Evolutionary conservation across 2,888 invertebrate genomes (phyloP), one percentile per base, ranked within the genome.

Genomic region (Aproaerema taeniolella): DNA sequence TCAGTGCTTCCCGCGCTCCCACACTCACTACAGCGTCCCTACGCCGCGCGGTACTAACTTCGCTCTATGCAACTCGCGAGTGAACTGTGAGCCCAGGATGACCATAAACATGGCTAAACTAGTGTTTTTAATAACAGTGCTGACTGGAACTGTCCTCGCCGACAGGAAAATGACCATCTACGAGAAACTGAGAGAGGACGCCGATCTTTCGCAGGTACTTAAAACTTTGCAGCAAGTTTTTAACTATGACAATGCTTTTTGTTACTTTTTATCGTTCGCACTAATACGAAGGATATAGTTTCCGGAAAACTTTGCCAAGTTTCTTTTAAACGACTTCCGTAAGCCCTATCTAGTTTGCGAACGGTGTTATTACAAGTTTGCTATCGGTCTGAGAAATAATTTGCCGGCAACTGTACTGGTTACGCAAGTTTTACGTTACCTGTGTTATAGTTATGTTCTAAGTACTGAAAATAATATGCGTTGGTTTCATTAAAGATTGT

Each of bases 121-220:
- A 52, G 80, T 85, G 75, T 56, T 82, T 53, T 70, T 80, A 58
- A 76, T 86, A n/a, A n/a, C n/a, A 75, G 63, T 78, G 64, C 74
- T 70, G 44, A 53, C 63, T 38, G 65, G 70, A 53, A 47, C 64
- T 39, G 74, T 62, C 29, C 46, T 55, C 10, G 81, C 73, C 26
- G 80, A 82, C 38, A 71, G 73, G 55, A 82, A 80, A 66, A 66
- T 78, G 58, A 89, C 90, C 47, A 82, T 91, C 45, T 82, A 89
- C 50, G 90, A 91, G 68, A 91, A 90, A 80, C 86, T 92, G 53
- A 80, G 82, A 55, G 88, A 87, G 69, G 91, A 91, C 75, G 68
- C 89, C 45, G 91, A 92, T 67, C 85, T 92, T 52, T 91, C 91
- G 50, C 89, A 91, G 91, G 92, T 91, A 88, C 76, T 58, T 46